These are phyloP conservation scores for Dendrolimus punctatus DNA, from an alignment of 1,140 invertebrate species.

Conservation along the genomic window DNA sequence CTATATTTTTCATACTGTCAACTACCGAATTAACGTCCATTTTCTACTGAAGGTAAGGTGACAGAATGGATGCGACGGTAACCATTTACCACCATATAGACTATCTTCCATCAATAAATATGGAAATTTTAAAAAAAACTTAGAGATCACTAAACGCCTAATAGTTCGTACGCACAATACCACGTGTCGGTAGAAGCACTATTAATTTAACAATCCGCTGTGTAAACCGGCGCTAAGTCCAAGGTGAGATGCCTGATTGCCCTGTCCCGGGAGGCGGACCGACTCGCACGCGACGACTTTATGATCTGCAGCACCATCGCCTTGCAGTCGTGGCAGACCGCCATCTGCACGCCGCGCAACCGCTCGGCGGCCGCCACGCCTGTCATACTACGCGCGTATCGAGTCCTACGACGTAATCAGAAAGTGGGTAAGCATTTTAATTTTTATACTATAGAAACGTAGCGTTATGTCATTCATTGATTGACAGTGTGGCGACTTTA, in stretches of 20 bases:
- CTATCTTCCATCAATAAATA: too few species aligned
- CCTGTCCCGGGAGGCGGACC: constrained; percentile 84
- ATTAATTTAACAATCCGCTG: constrained; percentile 81
- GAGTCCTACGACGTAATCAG: constrained; percentile 23
- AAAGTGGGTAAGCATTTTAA: not conserved
- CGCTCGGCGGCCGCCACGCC: constrained; percentile 72
- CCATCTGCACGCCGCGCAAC: constrained; percentile 85
- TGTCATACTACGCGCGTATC: constrained; percentile 63
- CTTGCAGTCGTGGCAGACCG: constrained; percentile 95
- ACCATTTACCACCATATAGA: too few species aligned
- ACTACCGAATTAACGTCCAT: too few species aligned
- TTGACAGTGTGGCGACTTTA: too few species aligned
- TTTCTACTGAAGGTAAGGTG: too few species aligned
- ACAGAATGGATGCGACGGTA: too few species aligned
- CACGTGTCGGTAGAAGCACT: too few species aligned
- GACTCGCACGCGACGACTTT: constrained; percentile 84
- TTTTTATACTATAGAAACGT: not conserved
- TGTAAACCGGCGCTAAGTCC: constrained; percentile 86
- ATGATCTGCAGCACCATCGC: constrained; percentile 95
- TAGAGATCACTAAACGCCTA: too few species aligned
- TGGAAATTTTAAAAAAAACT: too few species aligned
- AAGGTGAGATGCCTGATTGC: constrained; percentile 85
- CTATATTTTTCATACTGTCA: too few species aligned
- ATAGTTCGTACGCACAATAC: too few species aligned
- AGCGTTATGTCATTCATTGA: too few species aligned